Base-by-base conservation (phyloP, 2,888 invertebrate genomes). In the Arrhopalites spinosus region DNA sequence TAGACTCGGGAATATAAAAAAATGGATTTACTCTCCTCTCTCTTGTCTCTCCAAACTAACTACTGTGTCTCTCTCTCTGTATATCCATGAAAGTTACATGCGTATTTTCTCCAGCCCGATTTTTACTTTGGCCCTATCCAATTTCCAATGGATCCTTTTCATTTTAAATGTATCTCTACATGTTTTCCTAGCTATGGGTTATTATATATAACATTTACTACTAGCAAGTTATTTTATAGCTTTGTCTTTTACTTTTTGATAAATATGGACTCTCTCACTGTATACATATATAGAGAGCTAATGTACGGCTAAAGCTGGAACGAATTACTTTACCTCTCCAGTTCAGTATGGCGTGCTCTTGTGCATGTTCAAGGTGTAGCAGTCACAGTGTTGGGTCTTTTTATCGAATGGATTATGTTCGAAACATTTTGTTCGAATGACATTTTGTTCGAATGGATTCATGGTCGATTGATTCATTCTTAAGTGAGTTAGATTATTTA, bases 11-110 rank as follows among this genome's bases (percentile, higher is more conserved):
- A 29, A 67, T 67, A 74, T 59, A 74, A 68, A 74, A 2, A 74
- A 68, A 74, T 66, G 66, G 43, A 70, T 70, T 70, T 68, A 68
- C 70, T 70, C 53, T 70, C 50, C 45, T 11, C 29, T 64, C 64
- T 30, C 15, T 59, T 25, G 13, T 66, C n/a, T 69, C 27, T 53
- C 25, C 29, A 13, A 7, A 7, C 29, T 11, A 8, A 20, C 66
- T 43, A 66, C n/a, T n/a, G n/a, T n/a, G n/a, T n/a, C n/a, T n/a
- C n/a, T n/a, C n/a, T n/a, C n/a, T n/a, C n/a, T n/a, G n/a, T n/a
- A n/a, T n/a, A n/a, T n/a, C n/a, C n/a, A n/a, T n/a, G n/a, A n/a
- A n/a, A n/a, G n/a, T n/a, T n/a, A n/a, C n/a, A n/a, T n/a, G n/a
- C n/a, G 36, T 36, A 36, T 36, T 36, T 36, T 36, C 36, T 36